These are phyloP conservation scores for Penelope pileata DNA, from an alignment of 2,113 vertebrate genomes.

Conservation along the genomic window DNA sequence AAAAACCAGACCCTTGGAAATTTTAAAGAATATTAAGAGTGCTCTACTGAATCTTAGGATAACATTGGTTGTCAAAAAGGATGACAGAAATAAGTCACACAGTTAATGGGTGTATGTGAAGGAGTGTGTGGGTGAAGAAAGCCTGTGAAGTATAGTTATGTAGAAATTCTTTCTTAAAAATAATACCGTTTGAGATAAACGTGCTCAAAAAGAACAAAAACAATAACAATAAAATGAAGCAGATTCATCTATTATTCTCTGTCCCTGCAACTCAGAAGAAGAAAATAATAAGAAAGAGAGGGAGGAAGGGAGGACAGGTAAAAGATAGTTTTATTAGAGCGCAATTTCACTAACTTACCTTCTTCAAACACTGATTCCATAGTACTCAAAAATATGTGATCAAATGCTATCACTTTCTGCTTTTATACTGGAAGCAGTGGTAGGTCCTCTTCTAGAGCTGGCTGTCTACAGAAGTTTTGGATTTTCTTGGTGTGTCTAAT, in stretches of 20 bases:
- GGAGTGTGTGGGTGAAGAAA: accelerated
- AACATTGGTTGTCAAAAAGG: not conserved
- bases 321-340: not conserved
- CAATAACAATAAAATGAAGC: not conserved
- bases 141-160: not conserved
- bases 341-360: not conserved
- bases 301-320: too few relatives aligned
- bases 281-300: not conserved
- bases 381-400: not conserved
- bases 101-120: not conserved
- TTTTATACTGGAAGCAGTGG: not conserved
- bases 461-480: not conserved
- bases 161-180: not conserved
- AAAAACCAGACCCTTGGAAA: not conserved
- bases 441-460: not conserved
- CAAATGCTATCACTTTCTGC: not conserved
- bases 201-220: not conserved
- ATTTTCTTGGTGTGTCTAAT: not conserved
- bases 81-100: not conserved
- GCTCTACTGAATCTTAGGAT: not conserved
- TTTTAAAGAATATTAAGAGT: not conserved
- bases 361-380: not conserved
- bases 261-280: not conserved
- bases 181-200: not conserved
- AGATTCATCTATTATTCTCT: not conserved